Percentiles rank a stretch among this genome's conserved stretches.
These are phyloP conservation scores for Eristalis intricaria DNA, from an alignment of 2,888 invertebrate species.

Conservation along the genomic window DNA sequence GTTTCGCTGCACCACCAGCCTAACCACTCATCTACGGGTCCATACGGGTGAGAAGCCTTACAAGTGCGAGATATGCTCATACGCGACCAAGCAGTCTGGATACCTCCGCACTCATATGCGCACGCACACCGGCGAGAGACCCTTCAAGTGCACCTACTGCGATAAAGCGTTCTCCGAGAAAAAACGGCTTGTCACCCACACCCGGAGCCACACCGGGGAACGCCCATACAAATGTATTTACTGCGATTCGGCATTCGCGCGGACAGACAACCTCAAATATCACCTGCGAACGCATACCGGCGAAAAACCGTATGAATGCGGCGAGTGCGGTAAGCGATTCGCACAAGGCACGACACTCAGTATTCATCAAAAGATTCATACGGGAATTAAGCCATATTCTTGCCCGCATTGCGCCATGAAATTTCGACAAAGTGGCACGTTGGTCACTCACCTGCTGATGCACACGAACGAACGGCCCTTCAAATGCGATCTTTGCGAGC, in stretches of 20 bases:
- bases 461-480: constrained; percentile 64
- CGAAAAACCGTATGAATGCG: constrained; percentile 58
- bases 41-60: constrained; percentile 65
- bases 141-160: constrained; percentile 58
- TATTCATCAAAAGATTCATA: constrained; percentile 64
- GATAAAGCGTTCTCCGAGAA: constrained; percentile 58
- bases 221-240: constrained; percentile 63
- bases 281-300: constrained; percentile 63
- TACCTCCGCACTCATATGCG: constrained; percentile 63
- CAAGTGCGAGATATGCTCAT: constrained; percentile 66
- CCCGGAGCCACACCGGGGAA: constrained; percentile 61
- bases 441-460: constrained; percentile 63
- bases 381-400: constrained; percentile 59
- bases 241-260: constrained; percentile 61
- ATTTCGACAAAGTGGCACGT: constrained; percentile 58
- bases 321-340: constrained; percentile 60
- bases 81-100: constrained; percentile 64
- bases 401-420: constrained; percentile 61
- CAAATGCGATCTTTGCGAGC: constrained; percentile 64
- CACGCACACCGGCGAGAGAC: constrained; percentile 59
- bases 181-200: constrained; percentile 57
- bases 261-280: constrained; percentile 65
- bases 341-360: constrained; percentile 49
- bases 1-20: constrained; percentile 59
- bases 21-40: constrained; percentile 59